A percentile compares a stretch with the other conserved stretches of the same genome.
Evolutionary conservation across 2,797 vertebrate species (phyloP).

Genomic region (Anguilla obscura): DNA sequence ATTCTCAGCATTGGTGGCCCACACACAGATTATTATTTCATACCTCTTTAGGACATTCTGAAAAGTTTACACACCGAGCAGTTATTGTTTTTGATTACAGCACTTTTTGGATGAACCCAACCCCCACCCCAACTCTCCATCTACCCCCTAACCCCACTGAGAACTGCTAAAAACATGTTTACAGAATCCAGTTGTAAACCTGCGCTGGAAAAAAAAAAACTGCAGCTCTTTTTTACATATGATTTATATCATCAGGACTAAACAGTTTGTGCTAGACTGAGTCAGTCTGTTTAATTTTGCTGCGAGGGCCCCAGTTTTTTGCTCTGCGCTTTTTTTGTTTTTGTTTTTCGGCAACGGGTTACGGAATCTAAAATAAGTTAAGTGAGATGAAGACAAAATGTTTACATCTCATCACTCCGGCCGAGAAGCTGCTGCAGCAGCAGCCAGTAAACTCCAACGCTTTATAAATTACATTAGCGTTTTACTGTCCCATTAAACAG

Average conservation of each 20-base stretch:
- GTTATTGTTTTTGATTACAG: constrained; percentile 99
- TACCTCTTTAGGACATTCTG: constrained; percentile 84
- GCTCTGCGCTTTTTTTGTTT: constrained; percentile 30
- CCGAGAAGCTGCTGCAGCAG: constrained; percentile 47
- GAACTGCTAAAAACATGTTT: constrained; percentile 64
- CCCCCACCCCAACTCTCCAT: neutral
- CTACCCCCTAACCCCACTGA: neutral
- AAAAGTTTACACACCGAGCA: constrained; percentile 86
- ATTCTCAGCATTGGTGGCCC: constrained; percentile 92
- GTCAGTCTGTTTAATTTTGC: constrained; percentile 64
- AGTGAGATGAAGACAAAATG: constrained; percentile 45
- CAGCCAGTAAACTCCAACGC: constrained; percentile 29
- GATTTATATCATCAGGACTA: constrained; percentile 26
- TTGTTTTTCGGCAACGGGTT: constrained; percentile 13
- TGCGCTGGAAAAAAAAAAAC: constrained; percentile 37
- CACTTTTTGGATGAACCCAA: constrained; percentile 75
- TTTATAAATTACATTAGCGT: constrained; percentile 35
- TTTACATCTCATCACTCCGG: constrained; percentile 60
- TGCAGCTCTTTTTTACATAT: constrained; percentile 10
- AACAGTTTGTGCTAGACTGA: constrained; percentile 44
- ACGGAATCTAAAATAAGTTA: constrained; percentile 57
- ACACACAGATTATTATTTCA: constrained; percentile 98
- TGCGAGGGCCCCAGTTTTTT: constrained; percentile 57
- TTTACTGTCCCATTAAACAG: constrained; percentile 39
- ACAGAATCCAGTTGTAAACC: constrained; percentile 68